Conservation (phyloP, 23 tunicate genomes). For the Trididemnum clinides region DNA sequence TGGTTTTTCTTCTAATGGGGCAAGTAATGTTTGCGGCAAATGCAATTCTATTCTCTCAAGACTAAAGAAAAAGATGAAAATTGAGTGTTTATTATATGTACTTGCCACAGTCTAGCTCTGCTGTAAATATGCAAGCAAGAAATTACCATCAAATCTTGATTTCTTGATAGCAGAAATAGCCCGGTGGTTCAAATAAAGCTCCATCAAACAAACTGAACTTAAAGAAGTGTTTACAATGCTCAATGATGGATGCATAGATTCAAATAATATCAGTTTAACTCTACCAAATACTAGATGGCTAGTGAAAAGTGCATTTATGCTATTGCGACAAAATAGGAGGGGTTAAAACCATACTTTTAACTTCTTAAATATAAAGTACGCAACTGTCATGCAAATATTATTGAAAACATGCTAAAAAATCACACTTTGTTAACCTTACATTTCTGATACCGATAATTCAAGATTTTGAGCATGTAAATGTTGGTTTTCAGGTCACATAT, state of each 20-base stretch:
- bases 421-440: not conserved
- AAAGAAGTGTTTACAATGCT: not conserved
- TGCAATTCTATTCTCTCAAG: not conserved
- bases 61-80: not conserved
- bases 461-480: not conserved
- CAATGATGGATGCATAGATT: not conserved
- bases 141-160: not conserved
- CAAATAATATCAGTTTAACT: not conserved
- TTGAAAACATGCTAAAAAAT: not conserved
- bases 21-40: not conserved
- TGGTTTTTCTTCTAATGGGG: not conserved
- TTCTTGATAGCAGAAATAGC: not conserved
- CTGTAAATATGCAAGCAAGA: constrained; percentile 6
- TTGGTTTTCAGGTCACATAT: not conserved
- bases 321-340: not conserved
- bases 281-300: constrained; percentile 16
- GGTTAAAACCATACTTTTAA: not conserved
- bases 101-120: constrained; percentile 19
- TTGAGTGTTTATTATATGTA: not conserved
- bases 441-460: not conserved
- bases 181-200: not conserved
- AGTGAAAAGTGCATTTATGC: not conserved
- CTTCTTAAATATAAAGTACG: not conserved
- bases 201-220: not conserved
- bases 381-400: constrained; percentile 8